Evolutionary conservation across 2,888 invertebrate genomes (phyloP), one percentile per base, ranked within the genome.

Genomic region (Chironomus riparius): DNA sequence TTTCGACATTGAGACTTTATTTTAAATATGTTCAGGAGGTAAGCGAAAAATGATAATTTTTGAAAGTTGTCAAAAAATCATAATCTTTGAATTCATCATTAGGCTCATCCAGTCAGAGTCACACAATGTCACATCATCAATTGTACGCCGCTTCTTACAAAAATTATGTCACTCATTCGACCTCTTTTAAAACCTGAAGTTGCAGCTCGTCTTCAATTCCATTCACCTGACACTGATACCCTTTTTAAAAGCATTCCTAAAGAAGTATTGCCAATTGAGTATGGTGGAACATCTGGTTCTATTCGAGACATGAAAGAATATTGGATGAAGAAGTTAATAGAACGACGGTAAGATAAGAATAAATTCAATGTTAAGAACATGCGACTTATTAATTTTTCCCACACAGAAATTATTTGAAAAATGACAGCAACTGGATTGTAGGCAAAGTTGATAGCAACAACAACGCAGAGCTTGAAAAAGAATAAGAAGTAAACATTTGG

Each of bases 11-110:
- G 22, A 87, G 89, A 71, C 88, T 90, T 80, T 91, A 91, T 80
- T 90, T 91, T 90, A 85, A 89, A 79, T 91, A 90, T 79, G 88
- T 90, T 69, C 91, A 90, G 85, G 89, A 88, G 79, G 77, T 47
- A 22, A 69, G 6, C 2, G 2, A 68, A 1, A 13, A 38, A 47
- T 1, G n/a, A n/a, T n/a, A n/a, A 18, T 70, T 61, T 76, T 13
- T 74, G 4, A 18, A 15, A 65, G 50, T 48, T 69, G n/a, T 62
- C 65, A n/a, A 21, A 50, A 2, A 24, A 4, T 2, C 1, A 75
- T 6, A 68, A 56, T 22, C 21, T 62, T 61, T 70, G 21, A 61
- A 21, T 48, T n/a, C 81, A 80, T 65, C 82, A 91, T 88, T 90
- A 91, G 80, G 90, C 90, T 0, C 88, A 90, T 82, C 91, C 91